These are phyloP conservation scores for Eumeta japonica DNA, from an alignment of 1,140 invertebrate species.

Conservation along the genomic window DNA sequence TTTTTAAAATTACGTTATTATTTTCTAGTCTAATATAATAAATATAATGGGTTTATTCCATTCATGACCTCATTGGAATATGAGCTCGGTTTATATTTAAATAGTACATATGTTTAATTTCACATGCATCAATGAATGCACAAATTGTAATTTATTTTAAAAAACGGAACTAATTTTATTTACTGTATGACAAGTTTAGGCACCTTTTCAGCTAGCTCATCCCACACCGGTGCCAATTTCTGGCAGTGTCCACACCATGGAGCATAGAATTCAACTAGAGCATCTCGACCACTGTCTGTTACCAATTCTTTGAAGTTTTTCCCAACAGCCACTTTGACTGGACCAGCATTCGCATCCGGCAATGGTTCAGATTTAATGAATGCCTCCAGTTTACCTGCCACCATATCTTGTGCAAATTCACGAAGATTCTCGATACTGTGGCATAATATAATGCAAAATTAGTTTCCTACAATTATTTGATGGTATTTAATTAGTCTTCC, in stretches of 20 bases:
- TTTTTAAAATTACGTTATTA: too few species aligned
- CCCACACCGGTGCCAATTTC: constrained; percentile 88
- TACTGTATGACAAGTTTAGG: too few species aligned
- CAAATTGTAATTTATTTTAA: too few species aligned
- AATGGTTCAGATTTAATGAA: constrained; percentile 95
- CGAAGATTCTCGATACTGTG: constrained; percentile 81
- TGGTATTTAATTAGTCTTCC: too few species aligned
- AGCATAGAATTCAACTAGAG: constrained; percentile 96
- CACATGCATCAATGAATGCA: too few species aligned
- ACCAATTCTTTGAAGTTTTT: constrained; percentile 98
- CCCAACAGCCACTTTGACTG: constrained; percentile 90
- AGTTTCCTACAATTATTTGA: too few species aligned
- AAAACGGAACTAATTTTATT: too few species aligned
- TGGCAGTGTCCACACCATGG: constrained; percentile 99
- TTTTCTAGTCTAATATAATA: too few species aligned
- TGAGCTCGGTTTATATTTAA: too few species aligned
- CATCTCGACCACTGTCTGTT: constrained; percentile 87
- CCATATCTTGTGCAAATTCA: constrained; percentile 84
- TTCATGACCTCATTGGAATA: too few species aligned
- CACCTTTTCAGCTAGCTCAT: constrained; percentile 91
- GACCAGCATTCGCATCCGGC: constrained; percentile 80
- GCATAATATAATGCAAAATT: constrained; percentile 1
- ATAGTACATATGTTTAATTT: too few species aligned
- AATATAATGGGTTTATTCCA: background rate
- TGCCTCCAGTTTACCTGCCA: constrained; percentile 81